Conservation (phyloP, 2,113 vertebrate species). For the Noturus placidus region DNA sequence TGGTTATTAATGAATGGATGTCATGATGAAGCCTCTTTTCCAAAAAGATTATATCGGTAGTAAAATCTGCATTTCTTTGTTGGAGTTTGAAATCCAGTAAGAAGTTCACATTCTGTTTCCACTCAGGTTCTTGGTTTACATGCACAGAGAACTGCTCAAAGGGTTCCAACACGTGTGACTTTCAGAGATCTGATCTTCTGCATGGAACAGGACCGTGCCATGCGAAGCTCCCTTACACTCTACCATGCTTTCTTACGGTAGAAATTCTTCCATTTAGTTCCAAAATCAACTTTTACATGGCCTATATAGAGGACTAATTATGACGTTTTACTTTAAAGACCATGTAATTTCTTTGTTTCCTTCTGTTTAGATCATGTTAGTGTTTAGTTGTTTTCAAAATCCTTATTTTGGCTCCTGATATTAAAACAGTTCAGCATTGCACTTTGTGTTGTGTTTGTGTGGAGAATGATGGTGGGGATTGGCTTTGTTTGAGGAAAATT, state of each 20-base stretch:
- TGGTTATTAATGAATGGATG: background rate
- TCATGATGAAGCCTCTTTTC: background rate
- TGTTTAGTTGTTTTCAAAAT: background rate
- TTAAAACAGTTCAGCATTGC: constrained; percentile 27
- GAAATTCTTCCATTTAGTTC: background rate
- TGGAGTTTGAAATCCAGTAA: background rate
- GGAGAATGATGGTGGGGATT: background rate
- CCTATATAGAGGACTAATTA: background rate
- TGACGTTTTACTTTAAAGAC: background rate
- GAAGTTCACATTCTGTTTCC: background rate
- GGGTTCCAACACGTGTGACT: constrained; percentile 76
- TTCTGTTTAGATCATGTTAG: background rate
- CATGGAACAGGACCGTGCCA: constrained; percentile 87
- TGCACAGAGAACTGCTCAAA: constrained; percentile 61
- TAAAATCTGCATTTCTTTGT: background rate
- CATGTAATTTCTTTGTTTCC: background rate
- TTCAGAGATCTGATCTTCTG: constrained; percentile 91
- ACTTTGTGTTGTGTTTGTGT: background rate
- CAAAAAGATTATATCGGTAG: background rate
- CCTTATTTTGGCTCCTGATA: background rate
- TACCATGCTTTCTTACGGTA: constrained; percentile 85
- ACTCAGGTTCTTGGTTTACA: constrained; percentile 9
- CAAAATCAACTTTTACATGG: background rate
- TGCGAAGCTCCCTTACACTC: constrained; percentile 82
- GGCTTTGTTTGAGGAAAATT: background rate